Base-by-base conservation (phyloP, 2,888 invertebrate species). In the Mylabris sibirica region DNA sequence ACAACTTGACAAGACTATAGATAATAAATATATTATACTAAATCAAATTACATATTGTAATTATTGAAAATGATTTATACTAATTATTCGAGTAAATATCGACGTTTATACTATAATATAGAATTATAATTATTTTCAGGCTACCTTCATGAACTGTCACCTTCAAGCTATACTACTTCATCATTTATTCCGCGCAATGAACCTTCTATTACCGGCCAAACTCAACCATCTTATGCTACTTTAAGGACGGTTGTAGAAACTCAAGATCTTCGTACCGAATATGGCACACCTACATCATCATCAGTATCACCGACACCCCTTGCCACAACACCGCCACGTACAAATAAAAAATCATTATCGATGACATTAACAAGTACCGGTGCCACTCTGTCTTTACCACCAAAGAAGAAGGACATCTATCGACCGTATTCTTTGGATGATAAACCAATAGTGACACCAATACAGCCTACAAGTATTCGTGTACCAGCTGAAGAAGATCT, bases 351-450 rank as follows among this genome's bases (percentile, higher is more conserved):
- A 85, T 93, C 93, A 70, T 87, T 92, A 75, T 88, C 94, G 57
- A 93, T 94, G 91, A 94, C 93, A 82, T 94, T 92, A 84, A 94
- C 94, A 64, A 94, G 94, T 84, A 94, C 94, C 17, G 94, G 93
- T 60, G 91, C 93, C n/a, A 90, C 93, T 49, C 86, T 94, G 30
- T 93, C 94, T 68, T 85, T 95, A 80, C 95, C 96, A 73, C 95
- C 95, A 3, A 95, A 95, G 85, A 95, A 95, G 85, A 95, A 95
- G 84, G 95, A 96, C 84, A 94, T 96, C 78, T 96, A 95, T 84
- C 88, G 95, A 72, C 96, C 96, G 0, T 96, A 96, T 85, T 95
- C 94, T 73, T 86, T 93, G 74, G 93, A 91, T 72, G 91, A 92
- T 78, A 90, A 90, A 79, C 88, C 89, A 20, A 84, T 78, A 20